Percentiles rank a stretch among this genome's conserved stretches.
These are phyloP conservation scores for Erpetoichthys calabaricus DNA, from an alignment of 2,797 vertebrate species.

Conservation along the genomic window DNA sequence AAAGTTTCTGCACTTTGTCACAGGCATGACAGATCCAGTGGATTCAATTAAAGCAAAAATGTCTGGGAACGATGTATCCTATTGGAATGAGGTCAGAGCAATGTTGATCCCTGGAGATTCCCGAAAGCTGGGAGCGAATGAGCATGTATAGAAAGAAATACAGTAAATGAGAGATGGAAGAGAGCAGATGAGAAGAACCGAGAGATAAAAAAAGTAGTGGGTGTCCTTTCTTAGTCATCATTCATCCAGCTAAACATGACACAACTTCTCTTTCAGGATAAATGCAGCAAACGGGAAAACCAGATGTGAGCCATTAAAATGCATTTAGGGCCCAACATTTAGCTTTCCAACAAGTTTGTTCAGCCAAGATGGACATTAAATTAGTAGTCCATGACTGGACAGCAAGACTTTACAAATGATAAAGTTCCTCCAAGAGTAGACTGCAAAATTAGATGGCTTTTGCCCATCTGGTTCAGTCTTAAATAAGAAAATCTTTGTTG, in stretches of 20 bases:
- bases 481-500: too few species aligned
- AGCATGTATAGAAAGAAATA: not conserved
- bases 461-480: too few species aligned
- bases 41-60: conserved; percentile 9
- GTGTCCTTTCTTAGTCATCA: conserved; percentile 50
- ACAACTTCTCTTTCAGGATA: conserved; percentile 53
- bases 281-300: conserved; percentile 54
- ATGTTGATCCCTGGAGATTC: not conserved
- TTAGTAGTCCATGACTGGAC: too few species aligned
- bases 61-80: not conserved
- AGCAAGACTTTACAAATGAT: too few species aligned
- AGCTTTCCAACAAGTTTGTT: too few species aligned
- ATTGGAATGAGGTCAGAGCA: not conserved
- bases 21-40: conserved; percentile 5
- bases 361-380: too few species aligned
- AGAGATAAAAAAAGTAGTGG: conserved; percentile 28
- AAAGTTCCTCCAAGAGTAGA: too few species aligned
- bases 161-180: not conserved
- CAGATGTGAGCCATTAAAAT: conserved; percentile 68
- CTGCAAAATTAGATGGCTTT: too few species aligned
- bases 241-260: conserved; percentile 50
- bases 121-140: not conserved
- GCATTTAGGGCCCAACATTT: conserved; percentile 47
- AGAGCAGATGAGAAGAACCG: conserved; percentile 14
- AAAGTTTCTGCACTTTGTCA: conserved; percentile 11